These are phyloP conservation scores for Drosophila navojoa DNA, from an alignment of 1,140 invertebrate species.

Conservation along the genomic window DNA sequence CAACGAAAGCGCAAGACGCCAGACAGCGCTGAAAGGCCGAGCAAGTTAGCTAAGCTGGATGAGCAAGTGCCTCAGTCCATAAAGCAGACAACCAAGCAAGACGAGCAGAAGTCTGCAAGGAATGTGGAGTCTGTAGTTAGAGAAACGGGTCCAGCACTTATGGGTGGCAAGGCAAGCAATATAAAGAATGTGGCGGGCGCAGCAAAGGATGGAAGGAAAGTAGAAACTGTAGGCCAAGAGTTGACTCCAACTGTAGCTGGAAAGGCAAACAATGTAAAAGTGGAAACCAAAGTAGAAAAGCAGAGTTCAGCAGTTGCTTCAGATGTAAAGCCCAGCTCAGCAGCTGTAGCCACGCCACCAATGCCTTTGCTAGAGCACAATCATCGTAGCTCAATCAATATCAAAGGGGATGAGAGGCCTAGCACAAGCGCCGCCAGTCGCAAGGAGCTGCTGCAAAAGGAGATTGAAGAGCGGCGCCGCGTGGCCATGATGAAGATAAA, in stretches of 20 bases:
- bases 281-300: neutral
- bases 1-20: conserved; percentile 25
- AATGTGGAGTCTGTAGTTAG: too few relatives aligned
- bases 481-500: conserved; percentile 58
- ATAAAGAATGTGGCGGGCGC: too few relatives aligned
- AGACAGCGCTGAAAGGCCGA: neutral
- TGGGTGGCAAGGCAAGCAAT: too few relatives aligned
- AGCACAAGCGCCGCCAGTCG: conserved; percentile 48
- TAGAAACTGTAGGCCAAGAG: too few relatives aligned
- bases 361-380: neutral
- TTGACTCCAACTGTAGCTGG: too few relatives aligned
- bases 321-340: neutral
- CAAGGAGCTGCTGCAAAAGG: conserved; percentile 39
- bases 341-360: neutral
- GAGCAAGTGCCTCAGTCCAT: neutral
- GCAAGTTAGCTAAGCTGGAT: conserved; percentile 26
- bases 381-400: neutral
- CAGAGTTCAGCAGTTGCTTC: neutral
- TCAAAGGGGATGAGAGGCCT: conserved; percentile 30
- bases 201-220: too few relatives aligned
- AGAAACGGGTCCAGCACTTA: too few relatives aligned
- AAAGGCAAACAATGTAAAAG: too few relatives aligned
- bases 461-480: conserved; percentile 56
- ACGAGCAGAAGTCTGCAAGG: too few relatives aligned
- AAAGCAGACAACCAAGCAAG: neutral